Conservation (phyloP, 2,888 invertebrate genomes). For the Chesias legatella region DNA sequence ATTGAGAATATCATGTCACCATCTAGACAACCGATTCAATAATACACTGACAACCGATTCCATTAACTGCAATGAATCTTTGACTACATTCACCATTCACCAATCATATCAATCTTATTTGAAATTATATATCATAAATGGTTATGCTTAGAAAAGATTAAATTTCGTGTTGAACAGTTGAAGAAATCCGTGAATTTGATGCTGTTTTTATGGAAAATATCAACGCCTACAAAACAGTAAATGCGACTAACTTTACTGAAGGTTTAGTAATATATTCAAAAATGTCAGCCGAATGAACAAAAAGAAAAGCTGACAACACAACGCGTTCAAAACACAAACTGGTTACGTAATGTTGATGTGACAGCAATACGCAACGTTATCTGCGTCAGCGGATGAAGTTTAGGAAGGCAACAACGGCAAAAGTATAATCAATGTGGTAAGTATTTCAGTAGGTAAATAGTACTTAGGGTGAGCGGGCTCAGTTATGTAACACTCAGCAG, state of each 20-base stretch:
- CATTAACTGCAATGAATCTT: too few relatives aligned
- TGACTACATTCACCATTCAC: too few relatives aligned
- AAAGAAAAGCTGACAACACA: slow-evolving; percentile 3
- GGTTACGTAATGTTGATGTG: slow-evolving; percentile 24
- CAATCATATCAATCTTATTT: too few relatives aligned
- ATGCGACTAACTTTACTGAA: too few relatives aligned
- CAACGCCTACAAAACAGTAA: too few relatives aligned
- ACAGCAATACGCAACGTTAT: slow-evolving; percentile 24
- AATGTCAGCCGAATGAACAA: not conserved
- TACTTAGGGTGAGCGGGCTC: slow-evolving; percentile 46
- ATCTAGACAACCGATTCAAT: slow-evolving; percentile 37
- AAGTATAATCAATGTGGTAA: slow-evolving; percentile 44
- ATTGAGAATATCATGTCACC: slow-evolving; percentile 30
- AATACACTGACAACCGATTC: slow-evolving; percentile 38
- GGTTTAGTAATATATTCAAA: too few relatives aligned
- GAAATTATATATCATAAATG: too few relatives aligned
- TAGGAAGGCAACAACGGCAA: slow-evolving; percentile 34
- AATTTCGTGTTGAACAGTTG: too few relatives aligned
- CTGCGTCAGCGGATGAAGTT: slow-evolving; percentile 30
- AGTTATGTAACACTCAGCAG: slow-evolving; percentile 70
- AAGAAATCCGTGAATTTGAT: too few relatives aligned
- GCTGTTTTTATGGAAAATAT: too few relatives aligned
- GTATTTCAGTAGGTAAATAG: slow-evolving; percentile 45
- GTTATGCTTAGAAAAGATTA: too few relatives aligned
- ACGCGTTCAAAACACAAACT: slow-evolving; percentile 22